phyloP scores from a whole-genome alignment of 1,140 invertebrate species.

The Brevipalpus yothersi region DNA sequence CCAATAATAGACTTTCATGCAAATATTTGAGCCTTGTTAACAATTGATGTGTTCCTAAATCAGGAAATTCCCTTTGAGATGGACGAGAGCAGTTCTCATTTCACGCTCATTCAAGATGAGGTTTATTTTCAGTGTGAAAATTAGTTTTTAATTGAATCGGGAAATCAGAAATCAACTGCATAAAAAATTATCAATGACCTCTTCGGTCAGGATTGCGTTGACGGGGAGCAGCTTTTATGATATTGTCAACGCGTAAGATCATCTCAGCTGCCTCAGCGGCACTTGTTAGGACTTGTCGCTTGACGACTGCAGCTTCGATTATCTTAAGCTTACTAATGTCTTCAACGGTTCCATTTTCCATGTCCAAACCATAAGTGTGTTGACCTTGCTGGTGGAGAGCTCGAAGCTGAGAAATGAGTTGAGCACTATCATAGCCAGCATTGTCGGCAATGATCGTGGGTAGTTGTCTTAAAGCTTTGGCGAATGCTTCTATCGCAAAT shows the following conservation, averaged over 20 bases:
- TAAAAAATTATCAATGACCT: conserved; percentile 29
- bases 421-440: conserved; percentile 90
- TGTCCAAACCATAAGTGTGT: conserved; percentile 45
- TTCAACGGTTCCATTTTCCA: conserved; percentile 18
- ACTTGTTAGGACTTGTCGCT: conserved; percentile 75
- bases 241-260: conserved; percentile 93
- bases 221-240: conserved; percentile 79
- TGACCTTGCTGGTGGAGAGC: conserved; percentile 61
- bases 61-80: too few relatives aligned
- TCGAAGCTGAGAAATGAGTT: conserved; percentile 65
- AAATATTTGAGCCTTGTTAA: too few relatives aligned
- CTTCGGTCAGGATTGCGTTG: conserved; percentile 54
- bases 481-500: conserved; percentile 89
- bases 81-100: too few relatives aligned
- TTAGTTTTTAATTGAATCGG: too few relatives aligned
- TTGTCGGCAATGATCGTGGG: conserved; percentile 95
- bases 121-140: too few relatives aligned
- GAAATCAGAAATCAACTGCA: too few relatives aligned
- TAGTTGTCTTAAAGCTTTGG: conserved; percentile 46
- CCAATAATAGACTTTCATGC: too few relatives aligned
- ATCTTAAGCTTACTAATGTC: conserved; percentile 41
- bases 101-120: too few relatives aligned
- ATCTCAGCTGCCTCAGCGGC: conserved; percentile 95
- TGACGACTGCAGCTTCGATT: conserved; percentile 89
- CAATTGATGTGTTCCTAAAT: too few relatives aligned